Conservation (phyloP, 2,888 invertebrate species). For the Drosophila eohydei region DNA sequence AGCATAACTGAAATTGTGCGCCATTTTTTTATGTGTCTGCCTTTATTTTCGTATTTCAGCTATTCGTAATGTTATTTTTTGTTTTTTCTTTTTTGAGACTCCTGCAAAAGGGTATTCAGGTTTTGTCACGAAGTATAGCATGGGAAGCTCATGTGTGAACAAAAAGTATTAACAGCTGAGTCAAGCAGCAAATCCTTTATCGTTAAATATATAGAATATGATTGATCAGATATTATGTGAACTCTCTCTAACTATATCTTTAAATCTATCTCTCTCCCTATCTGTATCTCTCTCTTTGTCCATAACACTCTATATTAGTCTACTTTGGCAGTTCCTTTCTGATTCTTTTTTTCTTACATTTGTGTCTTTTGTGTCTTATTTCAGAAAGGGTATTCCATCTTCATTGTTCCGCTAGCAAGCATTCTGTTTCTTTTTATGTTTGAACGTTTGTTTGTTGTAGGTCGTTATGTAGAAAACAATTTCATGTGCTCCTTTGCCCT, state of each 20-base stretch:
- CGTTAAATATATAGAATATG: not conserved
- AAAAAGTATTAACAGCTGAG: too few relatives aligned
- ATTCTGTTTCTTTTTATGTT: not conserved
- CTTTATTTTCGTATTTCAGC: conserved; percentile 40
- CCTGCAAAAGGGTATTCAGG: not conserved
- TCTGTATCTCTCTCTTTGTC: not conserved
- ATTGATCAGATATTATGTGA: not conserved
- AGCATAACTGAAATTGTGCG: conserved; percentile 67
- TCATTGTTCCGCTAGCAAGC: not conserved
- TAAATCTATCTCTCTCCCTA: too few relatives aligned
- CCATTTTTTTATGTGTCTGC: conserved; percentile 52
- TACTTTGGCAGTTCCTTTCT: too few relatives aligned
- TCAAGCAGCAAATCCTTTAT: too few relatives aligned
- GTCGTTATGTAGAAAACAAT: conserved; percentile 75
- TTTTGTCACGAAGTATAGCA: not conserved
- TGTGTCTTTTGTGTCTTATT: not conserved
- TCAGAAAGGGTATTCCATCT: not conserved
- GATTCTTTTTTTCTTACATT: not conserved
- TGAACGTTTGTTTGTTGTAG: conserved; percentile 38
- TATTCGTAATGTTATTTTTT: not conserved
- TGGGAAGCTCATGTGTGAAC: not conserved
- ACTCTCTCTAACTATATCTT: too few relatives aligned
- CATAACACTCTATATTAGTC: too few relatives aligned
- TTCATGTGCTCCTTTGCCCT: conserved; percentile 62
- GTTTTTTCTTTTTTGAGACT: too few relatives aligned